A percentile compares a stretch with the other conserved stretches of the same genome.
phyloP scores from a whole-genome alignment of 2,888 invertebrate species.

The Tanypteryx hageni region DNA sequence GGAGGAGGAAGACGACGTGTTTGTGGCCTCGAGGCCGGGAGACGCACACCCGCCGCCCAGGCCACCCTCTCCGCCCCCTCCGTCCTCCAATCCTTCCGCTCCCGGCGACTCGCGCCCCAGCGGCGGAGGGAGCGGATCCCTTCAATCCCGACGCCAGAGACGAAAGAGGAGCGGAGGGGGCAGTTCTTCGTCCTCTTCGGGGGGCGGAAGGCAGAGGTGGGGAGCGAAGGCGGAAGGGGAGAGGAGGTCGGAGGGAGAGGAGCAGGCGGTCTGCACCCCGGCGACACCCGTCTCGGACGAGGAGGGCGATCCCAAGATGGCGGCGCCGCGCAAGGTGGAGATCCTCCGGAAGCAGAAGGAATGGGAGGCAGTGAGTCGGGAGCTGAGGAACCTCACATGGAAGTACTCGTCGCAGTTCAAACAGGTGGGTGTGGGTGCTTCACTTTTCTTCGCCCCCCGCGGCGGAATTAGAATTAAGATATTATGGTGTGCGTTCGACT shows the following conservation, averaged over 20 bases:
- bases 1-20: conserved; percentile 58
- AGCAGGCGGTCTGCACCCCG: conserved; percentile 17
- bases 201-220: not conserved
- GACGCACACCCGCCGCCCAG: conserved; percentile 39
- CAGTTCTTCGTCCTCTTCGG: conserved; percentile 6
- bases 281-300: not conserved
- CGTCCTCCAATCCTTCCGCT: not conserved
- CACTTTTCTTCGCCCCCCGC: not conserved
- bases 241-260: not conserved
- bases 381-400: conserved; percentile 46
- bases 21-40: conserved; percentile 21
- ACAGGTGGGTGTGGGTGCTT: conserved; percentile 23
- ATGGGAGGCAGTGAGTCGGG: conserved; percentile 24
- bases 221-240: not conserved
- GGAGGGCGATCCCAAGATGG: conserved; percentile 57
- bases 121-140: conserved; percentile 19
- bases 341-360: conserved; percentile 18
- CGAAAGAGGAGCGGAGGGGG: conserved; percentile 36
- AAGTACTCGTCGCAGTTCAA: conserved; percentile 16
- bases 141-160: conserved; percentile 15
- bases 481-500: too few relatives aligned
- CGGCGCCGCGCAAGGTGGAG: conserved; percentile 33
- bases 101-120: conserved; percentile 35
- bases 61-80: conserved; percentile 40
- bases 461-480: too few relatives aligned